Evolutionary conservation across 2,888 invertebrate species (phyloP).

Genomic region (Brachypalpus laphriformis): DNA sequence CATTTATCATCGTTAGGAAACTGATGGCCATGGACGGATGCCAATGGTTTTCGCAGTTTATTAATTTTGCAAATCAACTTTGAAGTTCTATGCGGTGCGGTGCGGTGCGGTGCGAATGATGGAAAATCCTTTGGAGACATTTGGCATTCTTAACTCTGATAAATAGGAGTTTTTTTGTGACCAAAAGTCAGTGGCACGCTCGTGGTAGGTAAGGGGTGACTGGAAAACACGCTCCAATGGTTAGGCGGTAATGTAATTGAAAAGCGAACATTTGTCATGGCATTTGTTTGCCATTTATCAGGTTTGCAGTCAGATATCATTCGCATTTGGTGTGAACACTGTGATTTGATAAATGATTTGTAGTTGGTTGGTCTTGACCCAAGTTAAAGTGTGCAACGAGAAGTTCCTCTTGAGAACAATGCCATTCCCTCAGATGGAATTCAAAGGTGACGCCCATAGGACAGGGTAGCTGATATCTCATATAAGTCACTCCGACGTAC

Average conservation of each 20-base stretch:
- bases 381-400: no score
- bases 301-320: slow-evolving; percentile 43
- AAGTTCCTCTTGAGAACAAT: no score
- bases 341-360: slow-evolving; percentile 51
- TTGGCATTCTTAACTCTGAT: slow-evolving; percentile 56
- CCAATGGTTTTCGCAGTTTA: slow-evolving; percentile 61
- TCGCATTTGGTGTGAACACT: slow-evolving; percentile 53
- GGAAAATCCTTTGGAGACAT: slow-evolving; percentile 46
- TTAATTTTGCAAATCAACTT: slow-evolving; percentile 71
- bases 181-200: slow-evolving; percentile 36
- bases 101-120: background rate
- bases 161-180: slow-evolving; percentile 48
- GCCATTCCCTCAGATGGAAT: no score
- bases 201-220: background rate
- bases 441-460: no score
- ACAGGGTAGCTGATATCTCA: no score
- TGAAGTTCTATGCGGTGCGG: slow-evolving; percentile 42
- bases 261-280: slow-evolving; percentile 63
- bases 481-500: no score
- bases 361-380: background rate
- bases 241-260: slow-evolving; percentile 56
- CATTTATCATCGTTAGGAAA: slow-evolving; percentile 70
- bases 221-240: background rate
- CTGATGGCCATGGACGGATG: slow-evolving; percentile 53
- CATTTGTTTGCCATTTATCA: slow-evolving; percentile 60